A percentile compares a stretch with the other conserved stretches of the same genome.
Conservation (phyloP, 2,888 invertebrate species). For the Geotrupes spiniger region DNA sequence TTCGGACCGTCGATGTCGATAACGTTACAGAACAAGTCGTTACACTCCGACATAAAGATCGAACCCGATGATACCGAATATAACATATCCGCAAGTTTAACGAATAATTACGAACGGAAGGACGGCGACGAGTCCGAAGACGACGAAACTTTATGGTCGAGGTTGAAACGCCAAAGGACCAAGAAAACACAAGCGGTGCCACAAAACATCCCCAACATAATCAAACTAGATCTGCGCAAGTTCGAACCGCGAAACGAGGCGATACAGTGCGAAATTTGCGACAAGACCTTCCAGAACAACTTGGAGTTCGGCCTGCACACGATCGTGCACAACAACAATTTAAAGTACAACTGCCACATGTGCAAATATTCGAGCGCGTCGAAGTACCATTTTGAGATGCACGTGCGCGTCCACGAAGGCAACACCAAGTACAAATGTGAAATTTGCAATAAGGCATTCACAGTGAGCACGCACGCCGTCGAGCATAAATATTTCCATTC, state of each 20-base stretch:
- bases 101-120: background rate
- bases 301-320: conserved; percentile 43
- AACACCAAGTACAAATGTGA: conserved; percentile 52
- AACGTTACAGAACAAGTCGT: conserved; percentile 35
- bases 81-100: no score
- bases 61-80: conserved; percentile 22
- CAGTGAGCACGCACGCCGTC: conserved; percentile 53
- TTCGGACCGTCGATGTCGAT: conserved; percentile 15
- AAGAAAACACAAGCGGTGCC: no score
- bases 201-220: no score
- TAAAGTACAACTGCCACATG: conserved; percentile 41
- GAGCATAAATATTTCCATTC: conserved; percentile 52
- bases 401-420: conserved; percentile 49
- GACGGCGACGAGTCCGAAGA: conserved; percentile 1
- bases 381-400: conserved; percentile 45
- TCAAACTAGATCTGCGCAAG: no score
- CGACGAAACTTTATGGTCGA: conserved; percentile 25
- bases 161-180: conserved; percentile 27
- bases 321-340: conserved; percentile 37
- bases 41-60: background rate
- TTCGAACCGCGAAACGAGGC: conserved; percentile 36
- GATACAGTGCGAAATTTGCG: conserved; percentile 43
- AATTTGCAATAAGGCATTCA: conserved; percentile 52
- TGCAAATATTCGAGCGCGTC: conserved; percentile 41
- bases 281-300: conserved; percentile 40